phyloP scores from a whole-genome alignment of 2,797 vertebrate genomes.

The Neosilurus hyrtlii region DNA sequence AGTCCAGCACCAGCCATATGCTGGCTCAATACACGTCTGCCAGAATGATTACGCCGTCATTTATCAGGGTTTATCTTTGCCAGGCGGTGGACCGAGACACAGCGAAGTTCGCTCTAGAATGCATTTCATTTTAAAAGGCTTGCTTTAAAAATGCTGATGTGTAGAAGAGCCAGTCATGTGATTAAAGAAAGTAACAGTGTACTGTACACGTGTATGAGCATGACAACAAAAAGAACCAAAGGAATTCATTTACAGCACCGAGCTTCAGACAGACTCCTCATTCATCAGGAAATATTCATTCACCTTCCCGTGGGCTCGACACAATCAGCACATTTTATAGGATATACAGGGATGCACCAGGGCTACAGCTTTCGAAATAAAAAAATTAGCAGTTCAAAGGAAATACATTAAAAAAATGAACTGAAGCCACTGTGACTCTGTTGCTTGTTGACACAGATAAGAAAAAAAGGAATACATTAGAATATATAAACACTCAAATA shows the following conservation, averaged over 20 bases:
- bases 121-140: not conserved
- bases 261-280: not conserved
- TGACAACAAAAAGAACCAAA: too few relatives aligned
- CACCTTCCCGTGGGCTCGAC: not conserved
- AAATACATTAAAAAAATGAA: not conserved
- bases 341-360: not conserved
- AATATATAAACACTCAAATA: not conserved
- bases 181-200: not conserved
- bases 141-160: constrained; percentile 16
- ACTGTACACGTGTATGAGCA: too few relatives aligned
- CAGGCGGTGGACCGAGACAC: not conserved
- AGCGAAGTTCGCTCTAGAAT: not conserved
- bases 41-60: constrained; percentile 39
- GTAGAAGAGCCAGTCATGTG: constrained; percentile 6
- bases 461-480: constrained; percentile 55
- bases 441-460: constrained; percentile 11
- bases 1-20: constrained; percentile 46
- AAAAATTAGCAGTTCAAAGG: not conserved
- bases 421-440: not conserved
- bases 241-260: not conserved
- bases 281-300: not conserved
- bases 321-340: not conserved
- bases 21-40: constrained; percentile 39
- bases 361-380: not conserved
- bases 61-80: constrained; percentile 27